phyloP scores from a whole-genome alignment of 2,113 vertebrate genomes.

The Sisor rabdophorus region DNA sequence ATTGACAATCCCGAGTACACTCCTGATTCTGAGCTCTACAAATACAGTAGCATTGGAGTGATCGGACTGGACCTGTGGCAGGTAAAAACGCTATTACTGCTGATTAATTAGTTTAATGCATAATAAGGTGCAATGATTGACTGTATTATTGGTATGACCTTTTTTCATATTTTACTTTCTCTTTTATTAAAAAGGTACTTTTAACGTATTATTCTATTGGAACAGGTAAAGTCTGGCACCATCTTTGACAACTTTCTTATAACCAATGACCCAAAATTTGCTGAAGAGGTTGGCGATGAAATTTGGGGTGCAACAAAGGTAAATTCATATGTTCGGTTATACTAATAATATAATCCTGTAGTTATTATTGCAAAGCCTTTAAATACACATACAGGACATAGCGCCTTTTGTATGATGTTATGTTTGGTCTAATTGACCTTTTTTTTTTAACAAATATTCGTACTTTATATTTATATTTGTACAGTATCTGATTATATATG shows the following conservation, averaged over 20 bases:
- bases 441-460: too few species aligned
- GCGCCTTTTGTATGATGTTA: too few species aligned
- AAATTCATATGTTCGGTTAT: slow-evolving; percentile 18
- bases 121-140: background rate
- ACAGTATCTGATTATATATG: too few species aligned
- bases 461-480: too few species aligned
- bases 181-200: background rate
- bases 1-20: slow-evolving; percentile 81
- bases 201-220: slow-evolving; percentile 18
- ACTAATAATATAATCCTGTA: too few species aligned
- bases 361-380: background rate
- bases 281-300: slow-evolving; percentile 75
- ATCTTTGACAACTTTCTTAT: slow-evolving; percentile 84
- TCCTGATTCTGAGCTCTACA: slow-evolving; percentile 73
- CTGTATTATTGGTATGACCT: background rate
- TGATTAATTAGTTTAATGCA: background rate
- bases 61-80: slow-evolving; percentile 79
- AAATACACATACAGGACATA: background rate
- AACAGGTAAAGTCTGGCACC: slow-evolving; percentile 78
- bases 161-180: background rate
- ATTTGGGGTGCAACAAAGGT: slow-evolving; percentile 77
- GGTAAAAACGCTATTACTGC: slow-evolving; percentile 53
- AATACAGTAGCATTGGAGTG: slow-evolving; percentile 71
- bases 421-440: too few species aligned
- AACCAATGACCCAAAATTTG: slow-evolving; percentile 73